phyloP scores from a whole-genome alignment of 2,113 vertebrate genomes.

The Ceyx cyanopectus region DNA sequence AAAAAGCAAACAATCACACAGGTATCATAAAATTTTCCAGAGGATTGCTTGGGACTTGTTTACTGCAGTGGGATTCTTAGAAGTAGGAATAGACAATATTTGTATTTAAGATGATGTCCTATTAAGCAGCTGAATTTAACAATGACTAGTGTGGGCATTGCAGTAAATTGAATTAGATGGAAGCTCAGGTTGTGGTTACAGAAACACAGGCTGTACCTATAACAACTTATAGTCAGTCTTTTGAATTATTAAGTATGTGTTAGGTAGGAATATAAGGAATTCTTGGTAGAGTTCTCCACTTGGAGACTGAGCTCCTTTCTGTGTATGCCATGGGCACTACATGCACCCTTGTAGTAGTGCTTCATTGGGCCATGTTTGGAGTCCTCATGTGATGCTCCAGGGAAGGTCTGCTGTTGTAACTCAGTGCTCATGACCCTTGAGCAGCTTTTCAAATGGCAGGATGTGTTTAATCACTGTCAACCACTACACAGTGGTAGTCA shows the following conservation, averaged over 20 bases:
- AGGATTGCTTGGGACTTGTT: not conserved
- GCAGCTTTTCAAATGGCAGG: not conserved
- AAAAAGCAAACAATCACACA: not conserved
- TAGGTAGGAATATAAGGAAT: not conserved
- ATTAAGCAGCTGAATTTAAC: not conserved
- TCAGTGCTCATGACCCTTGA: not conserved
- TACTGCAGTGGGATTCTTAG: not conserved
- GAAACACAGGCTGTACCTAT: not conserved
- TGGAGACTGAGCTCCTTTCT: not conserved
- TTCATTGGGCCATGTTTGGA: not conserved
- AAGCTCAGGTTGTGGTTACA: not conserved
- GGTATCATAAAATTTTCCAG: not conserved
- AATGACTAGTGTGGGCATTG: not conserved
- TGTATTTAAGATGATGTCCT: not conserved
- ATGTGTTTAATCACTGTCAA: not conserved
- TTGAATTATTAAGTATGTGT: not conserved
- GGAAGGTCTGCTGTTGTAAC: not conserved
- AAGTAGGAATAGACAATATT: not conserved
- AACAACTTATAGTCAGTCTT: not conserved
- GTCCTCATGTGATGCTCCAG: not conserved
- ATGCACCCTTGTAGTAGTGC: not conserved
- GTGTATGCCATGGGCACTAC: not conserved
- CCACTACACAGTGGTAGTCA: not conserved
- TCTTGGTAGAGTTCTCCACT: not conserved
- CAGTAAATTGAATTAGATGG: not conserved